Evolutionary conservation across 2,113 vertebrate species (phyloP), one percentile per base, ranked within the genome.

Genomic region (Meleagris gallopavo): DNA sequence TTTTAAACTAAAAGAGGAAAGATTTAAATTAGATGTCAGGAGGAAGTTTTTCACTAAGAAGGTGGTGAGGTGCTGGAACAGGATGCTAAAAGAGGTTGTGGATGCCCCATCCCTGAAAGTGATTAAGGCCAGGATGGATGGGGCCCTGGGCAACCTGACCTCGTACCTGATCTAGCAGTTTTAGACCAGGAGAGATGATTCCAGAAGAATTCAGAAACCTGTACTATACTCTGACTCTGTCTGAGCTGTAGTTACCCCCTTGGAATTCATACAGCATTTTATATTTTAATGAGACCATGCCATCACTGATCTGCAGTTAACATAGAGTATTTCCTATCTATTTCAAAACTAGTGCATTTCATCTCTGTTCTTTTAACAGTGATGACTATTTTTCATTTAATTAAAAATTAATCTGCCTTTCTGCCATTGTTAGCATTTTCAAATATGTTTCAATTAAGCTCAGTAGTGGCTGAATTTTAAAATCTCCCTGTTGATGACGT

Each of bases 341-440:
- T 60, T 80, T 71, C 25, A 88, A 77, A 93, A 79, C 58, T 40
- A 89, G 62, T 48, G 52, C 1, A 2, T 95, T 89, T 91, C 67
- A 82, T 89, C 57, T 57, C 25, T 77, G 80, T 86, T 78, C 29
- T 80, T 83, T 89, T 78, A 71, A 76, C 9, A 86, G 8, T 3
- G 1, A 70, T 32, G 75, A 83, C 80, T 86, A 73, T 88, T 89
- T 92, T 85, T 83, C 30, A 82, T 57, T 40, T 77, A 86, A 81
- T 94, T 86, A 91, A 90, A 95, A 90, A 93, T 88, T 83, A 60
- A 81, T 81, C 80, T 83, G 45, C 50, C 32, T 41, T 91, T 95
- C 41, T 91, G 54, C 54, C 64, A 54, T 38, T 69, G 70, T 81
- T 84, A 82, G 43, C 6, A 46, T 64, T 94, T 83, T 77, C 24